Percentiles rank a stretch among this genome's conserved stretches.
phyloP scores from a whole-genome alignment of 2,797 vertebrate genomes.

The Hyperoplus lanceolatus region DNA sequence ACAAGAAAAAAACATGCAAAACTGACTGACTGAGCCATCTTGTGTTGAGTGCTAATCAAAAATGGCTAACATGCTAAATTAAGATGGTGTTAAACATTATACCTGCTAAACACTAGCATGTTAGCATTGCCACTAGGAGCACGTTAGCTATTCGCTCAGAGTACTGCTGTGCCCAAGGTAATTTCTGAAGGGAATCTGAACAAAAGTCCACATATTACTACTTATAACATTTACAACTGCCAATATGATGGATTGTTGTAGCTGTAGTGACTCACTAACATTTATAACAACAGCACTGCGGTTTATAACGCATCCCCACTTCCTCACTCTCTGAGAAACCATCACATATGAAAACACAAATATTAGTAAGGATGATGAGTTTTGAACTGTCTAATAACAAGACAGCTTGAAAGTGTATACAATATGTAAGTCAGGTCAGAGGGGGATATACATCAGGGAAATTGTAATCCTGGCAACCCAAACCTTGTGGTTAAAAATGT shows the following conservation, averaged over 20 bases:
- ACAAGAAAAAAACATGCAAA: not conserved
- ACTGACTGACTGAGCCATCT: not conserved
- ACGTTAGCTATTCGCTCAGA: not conserved
- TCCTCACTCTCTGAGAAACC: not conserved
- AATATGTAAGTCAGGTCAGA: not conserved
- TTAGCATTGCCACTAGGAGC: not conserved
- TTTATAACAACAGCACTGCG: not conserved
- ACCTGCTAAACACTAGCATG: not conserved
- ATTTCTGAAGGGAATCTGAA: not conserved
- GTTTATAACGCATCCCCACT: too few species aligned
- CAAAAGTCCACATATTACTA: not conserved
- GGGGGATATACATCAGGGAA: not conserved
- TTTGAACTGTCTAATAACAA: not conserved
- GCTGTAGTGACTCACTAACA: not conserved
- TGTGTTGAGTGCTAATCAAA: not conserved
- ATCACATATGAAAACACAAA: not conserved
- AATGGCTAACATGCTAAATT: not conserved
- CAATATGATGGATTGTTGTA: not conserved
- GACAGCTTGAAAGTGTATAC: not conserved
- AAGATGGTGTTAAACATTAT: not conserved
- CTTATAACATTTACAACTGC: not conserved
- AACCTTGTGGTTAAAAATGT: not conserved
- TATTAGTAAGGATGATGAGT: not conserved
- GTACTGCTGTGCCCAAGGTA: too few species aligned
- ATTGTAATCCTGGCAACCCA: slow-evolving; percentile 15